These are phyloP conservation scores for Drosophila kuntzei DNA, from an alignment of 2,888 invertebrate genomes.

Conservation along the genomic window DNA sequence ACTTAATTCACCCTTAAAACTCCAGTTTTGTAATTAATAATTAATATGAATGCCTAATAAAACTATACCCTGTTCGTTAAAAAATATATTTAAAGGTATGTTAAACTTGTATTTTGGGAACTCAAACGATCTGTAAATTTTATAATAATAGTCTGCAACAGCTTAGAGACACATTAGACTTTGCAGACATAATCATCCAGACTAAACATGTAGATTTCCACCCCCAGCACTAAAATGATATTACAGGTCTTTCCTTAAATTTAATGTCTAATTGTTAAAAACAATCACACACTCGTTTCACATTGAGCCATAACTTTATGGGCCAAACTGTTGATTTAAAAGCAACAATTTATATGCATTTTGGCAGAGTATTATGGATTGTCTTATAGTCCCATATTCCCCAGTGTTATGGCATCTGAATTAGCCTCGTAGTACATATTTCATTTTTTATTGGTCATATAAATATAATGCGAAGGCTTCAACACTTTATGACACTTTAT, in stretches of 20 bases:
- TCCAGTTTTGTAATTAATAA: background rate
- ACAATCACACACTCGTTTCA: constrained; percentile 28
- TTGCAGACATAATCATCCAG: too few relatives aligned
- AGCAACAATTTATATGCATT: constrained; percentile 28
- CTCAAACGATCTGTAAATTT: background rate
- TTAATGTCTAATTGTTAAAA: constrained; percentile 40
- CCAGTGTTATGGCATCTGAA: constrained; percentile 29
- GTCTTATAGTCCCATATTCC: constrained; percentile 11
- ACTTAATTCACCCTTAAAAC: background rate
- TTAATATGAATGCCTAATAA: background rate
- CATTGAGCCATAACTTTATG: constrained; percentile 42
- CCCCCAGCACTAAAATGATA: background rate
- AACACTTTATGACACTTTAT: constrained; percentile 57
- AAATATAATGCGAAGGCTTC: constrained; percentile 65
- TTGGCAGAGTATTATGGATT: constrained; percentile 29
- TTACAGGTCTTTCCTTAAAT: background rate
- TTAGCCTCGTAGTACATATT: constrained; percentile 55
- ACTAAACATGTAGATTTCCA: background rate
- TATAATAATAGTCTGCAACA: background rate
- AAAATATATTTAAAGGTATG: background rate
- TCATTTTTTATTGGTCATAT: constrained; percentile 73
- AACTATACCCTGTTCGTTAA: background rate
- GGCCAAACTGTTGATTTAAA: constrained; percentile 47
- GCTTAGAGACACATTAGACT: background rate
- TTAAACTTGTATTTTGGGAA: background rate